Evolutionary conservation across 2,888 invertebrate genomes (phyloP).

Genomic region (Drosophila maculinotata): DNA sequence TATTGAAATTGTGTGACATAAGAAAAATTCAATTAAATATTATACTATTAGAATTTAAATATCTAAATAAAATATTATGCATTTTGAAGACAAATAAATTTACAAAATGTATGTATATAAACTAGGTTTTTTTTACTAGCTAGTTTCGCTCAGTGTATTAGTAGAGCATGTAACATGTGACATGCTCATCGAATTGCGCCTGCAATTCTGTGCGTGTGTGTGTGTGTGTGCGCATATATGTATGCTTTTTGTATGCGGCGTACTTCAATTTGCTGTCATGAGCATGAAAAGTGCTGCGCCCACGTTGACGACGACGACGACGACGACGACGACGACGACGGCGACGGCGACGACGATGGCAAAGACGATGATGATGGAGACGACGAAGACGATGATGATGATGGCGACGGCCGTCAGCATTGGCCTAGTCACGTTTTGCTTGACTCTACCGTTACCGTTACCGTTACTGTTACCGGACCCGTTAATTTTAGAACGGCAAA

Average conservation of each 20-base stretch:
- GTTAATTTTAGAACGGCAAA: slow-evolving; percentile 11
- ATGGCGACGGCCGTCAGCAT: slow-evolving; percentile 39
- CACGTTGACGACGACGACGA: slow-evolving; percentile 29
- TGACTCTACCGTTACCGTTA: slow-evolving; percentile 1
- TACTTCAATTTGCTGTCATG: slow-evolving; percentile 63
- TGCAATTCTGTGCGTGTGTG: slow-evolving; percentile 12
- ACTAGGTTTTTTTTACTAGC: too few relatives aligned
- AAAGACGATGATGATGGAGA: background rate
- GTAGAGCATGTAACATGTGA: slow-evolving; percentile 23
- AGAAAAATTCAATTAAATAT: too few relatives aligned
- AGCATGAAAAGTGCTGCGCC: slow-evolving; percentile 47
- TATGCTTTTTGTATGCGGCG: slow-evolving; percentile 33
- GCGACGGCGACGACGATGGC: slow-evolving; percentile 2
- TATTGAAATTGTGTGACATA: too few relatives aligned
- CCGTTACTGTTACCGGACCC: background rate
- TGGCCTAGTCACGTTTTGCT: slow-evolving; percentile 67
- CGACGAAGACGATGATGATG: slow-evolving; percentile 16
- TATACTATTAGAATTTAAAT: too few relatives aligned
- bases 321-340: background rate
- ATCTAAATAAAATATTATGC: too few relatives aligned
- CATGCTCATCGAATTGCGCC: slow-evolving; percentile 9
- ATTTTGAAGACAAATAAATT: too few relatives aligned
- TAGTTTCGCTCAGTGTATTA: slow-evolving; percentile 12
- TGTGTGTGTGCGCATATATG: slow-evolving; percentile 5
- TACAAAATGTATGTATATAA: too few relatives aligned